phyloP scores from a whole-genome alignment of 2,113 vertebrate genomes.

The Prinia subflava region DNA sequence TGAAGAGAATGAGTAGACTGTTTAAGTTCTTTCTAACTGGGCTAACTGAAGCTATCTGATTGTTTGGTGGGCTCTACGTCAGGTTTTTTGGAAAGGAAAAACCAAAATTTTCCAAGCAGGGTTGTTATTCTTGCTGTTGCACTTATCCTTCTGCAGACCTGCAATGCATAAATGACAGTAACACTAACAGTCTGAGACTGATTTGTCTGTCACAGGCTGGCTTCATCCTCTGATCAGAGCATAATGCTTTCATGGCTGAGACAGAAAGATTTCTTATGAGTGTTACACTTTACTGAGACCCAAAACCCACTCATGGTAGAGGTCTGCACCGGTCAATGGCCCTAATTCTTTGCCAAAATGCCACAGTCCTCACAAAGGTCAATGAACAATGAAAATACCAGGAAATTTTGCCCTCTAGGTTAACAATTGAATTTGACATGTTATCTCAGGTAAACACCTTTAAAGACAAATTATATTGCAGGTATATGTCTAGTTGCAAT shows the following conservation, averaged over 20 bases:
- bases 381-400: not conserved
- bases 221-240: not conserved
- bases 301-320: not conserved
- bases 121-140: not conserved
- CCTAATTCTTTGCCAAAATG: not conserved
- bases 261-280: not conserved
- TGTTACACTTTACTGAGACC: not conserved
- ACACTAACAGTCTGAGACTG: not conserved
- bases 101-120: not conserved
- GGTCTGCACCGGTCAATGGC: not conserved
- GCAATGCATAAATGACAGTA: not conserved
- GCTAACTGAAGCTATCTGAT: not conserved
- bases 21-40: not conserved
- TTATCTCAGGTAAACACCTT: not conserved
- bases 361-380: not conserved
- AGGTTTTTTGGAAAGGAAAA: not conserved
- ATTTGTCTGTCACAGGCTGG: not conserved
- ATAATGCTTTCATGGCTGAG: not conserved
- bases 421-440: accelerated
- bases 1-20: not conserved
- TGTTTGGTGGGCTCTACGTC: not conserved
- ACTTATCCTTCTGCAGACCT: not conserved
- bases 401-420: not conserved
- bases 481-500: not conserved
- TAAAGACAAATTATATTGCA: not conserved